Percentiles rank a stretch among this genome's conserved stretches.
These are phyloP conservation scores for Platyscapa corneri DNA, from an alignment of 1,140 invertebrate species.

Conservation along the genomic window DNA sequence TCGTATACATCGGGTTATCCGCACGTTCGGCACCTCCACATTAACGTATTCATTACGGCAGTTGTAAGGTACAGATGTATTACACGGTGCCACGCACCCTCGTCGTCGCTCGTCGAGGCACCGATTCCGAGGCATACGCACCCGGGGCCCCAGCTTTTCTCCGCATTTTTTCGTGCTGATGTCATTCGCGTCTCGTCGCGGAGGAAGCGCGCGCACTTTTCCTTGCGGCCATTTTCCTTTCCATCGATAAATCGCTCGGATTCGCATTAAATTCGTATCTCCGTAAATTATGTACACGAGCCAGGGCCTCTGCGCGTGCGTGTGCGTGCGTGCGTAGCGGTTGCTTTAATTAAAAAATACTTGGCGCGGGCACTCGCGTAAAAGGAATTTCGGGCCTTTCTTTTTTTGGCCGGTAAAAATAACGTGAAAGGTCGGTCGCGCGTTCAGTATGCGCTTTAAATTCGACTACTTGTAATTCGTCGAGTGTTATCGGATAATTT, in stretches of 20 bases:
- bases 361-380: background rate
- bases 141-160: background rate
- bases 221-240: background rate
- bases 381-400: background rate
- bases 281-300: constrained; percentile 12
- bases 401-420: background rate
- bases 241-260: constrained; percentile 45
- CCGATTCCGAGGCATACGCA: background rate
- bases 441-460: background rate
- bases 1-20: constrained; percentile 18
- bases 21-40: constrained; percentile 38
- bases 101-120: background rate
- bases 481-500: constrained; percentile 27
- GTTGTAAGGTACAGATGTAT: constrained; percentile 1
- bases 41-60: constrained; percentile 45
- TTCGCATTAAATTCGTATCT: constrained; percentile 27
- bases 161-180: constrained; percentile 27
- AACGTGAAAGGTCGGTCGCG: background rate
- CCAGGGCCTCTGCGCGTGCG: background rate
- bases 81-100: background rate
- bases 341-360: constrained; percentile 38
- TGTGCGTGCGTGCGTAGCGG: background rate
- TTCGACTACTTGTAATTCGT: constrained; percentile 7
- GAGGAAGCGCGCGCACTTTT: too few species aligned
- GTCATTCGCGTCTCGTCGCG: too few species aligned